Percentiles rank a stretch among this genome's conserved stretches.
Evolutionary conservation across 2,888 invertebrate genomes (phyloP).

Genomic region (Candidula unifasciata): DNA sequence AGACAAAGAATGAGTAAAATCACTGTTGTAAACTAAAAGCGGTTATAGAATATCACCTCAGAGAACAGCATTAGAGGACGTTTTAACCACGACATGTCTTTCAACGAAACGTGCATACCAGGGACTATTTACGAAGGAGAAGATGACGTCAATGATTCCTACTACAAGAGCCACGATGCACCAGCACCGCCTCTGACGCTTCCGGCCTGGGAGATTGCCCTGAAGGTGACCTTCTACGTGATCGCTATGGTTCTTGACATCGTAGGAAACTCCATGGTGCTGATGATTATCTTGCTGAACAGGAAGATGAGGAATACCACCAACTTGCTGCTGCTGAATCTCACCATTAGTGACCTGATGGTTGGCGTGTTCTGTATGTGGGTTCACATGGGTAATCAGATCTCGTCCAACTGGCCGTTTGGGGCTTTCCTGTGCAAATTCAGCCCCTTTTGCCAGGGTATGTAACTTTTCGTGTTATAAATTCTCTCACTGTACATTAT

Average conservation of each 20-base stretch:
- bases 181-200: neutral
- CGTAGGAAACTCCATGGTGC: slow-evolving; percentile 68
- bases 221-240: slow-evolving; percentile 69
- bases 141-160: neutral
- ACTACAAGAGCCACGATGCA: neutral
- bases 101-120: neutral
- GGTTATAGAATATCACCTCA: too few relatives aligned
- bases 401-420: slow-evolving; percentile 69
- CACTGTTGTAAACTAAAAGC: too few relatives aligned
- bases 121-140: neutral
- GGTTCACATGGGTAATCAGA: slow-evolving; percentile 71
- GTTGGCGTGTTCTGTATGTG: slow-evolving; percentile 74
- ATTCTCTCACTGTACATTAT: neutral
- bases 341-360: slow-evolving; percentile 71
- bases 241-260: slow-evolving; percentile 67
- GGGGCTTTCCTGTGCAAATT: slow-evolving; percentile 69
- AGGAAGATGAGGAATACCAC: slow-evolving; percentile 68
- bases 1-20: too few relatives aligned
- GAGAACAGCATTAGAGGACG: neutral
- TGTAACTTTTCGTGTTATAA: neutral
- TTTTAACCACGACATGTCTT: neutral
- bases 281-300: slow-evolving; percentile 66
- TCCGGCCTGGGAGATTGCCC: slow-evolving; percentile 55
- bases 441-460: slow-evolving; percentile 72
- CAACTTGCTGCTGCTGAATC: slow-evolving; percentile 69